Conservation (phyloP, 2,888 invertebrate species). For the Aphrophora alni region DNA sequence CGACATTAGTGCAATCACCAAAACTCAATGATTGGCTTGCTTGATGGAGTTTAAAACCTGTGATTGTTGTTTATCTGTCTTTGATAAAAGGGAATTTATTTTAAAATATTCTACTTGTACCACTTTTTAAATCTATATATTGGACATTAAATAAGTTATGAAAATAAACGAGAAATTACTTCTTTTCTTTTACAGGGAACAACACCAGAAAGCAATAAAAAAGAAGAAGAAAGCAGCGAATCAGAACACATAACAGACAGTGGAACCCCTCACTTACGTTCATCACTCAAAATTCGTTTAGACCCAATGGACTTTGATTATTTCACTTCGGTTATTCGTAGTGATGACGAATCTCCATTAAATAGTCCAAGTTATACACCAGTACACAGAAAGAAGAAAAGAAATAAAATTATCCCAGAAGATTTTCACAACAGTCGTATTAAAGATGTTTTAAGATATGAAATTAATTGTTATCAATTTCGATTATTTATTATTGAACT, state of each 20-base stretch:
- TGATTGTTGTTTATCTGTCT: no score
- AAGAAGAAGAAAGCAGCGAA: constrained; percentile 53
- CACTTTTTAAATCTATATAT: no score
- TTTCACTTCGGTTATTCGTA: constrained; percentile 62
- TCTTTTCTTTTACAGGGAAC: background rate
- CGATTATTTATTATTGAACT: constrained; percentile 63
- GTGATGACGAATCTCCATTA: constrained; percentile 57
- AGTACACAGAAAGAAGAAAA: constrained; percentile 35
- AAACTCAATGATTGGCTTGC: no score
- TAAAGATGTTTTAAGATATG: constrained; percentile 58
- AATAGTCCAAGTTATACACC: constrained; percentile 43
- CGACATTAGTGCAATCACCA: no score
- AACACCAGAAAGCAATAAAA: background rate
- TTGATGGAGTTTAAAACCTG: no score
- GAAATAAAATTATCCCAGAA: constrained; percentile 59
- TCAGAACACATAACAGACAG: constrained; percentile 60
- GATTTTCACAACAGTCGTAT: constrained; percentile 64
- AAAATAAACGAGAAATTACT: no score
- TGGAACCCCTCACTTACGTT: constrained; percentile 63
- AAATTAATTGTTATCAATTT: constrained; percentile 64
- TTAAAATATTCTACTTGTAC: no score
- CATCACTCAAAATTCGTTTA: constrained; percentile 63
- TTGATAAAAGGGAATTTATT: no score
- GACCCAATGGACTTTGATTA: constrained; percentile 68
- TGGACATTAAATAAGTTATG: no score